A percentile compares a stretch with the other conserved stretches of the same genome.
These are phyloP conservation scores for Cerceris ruficornis DNA, from an alignment of 2,888 invertebrate genomes.

Conservation along the genomic window DNA sequence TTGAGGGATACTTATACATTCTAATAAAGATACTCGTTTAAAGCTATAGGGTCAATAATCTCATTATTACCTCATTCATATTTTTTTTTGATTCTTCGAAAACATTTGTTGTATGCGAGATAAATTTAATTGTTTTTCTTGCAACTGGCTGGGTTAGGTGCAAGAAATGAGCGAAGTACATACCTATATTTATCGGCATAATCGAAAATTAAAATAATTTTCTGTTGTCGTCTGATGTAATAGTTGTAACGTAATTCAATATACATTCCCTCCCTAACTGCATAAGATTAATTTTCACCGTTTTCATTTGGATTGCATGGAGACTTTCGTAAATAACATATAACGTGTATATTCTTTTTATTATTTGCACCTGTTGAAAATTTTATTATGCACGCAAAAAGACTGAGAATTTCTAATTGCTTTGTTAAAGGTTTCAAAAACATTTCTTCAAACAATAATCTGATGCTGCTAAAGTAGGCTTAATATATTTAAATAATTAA, in stretches of 20 bases:
- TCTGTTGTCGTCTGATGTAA: neutral
- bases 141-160: no score
- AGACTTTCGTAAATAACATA: conserved; percentile 41
- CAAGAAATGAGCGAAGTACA: no score
- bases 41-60: no score
- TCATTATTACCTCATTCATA: no score
- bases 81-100: no score
- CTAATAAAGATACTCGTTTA: no score
- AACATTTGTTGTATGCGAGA: no score
- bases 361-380: no score
- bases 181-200: no score
- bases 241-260: neutral
- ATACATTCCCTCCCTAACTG: conserved; percentile 56
- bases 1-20: no score
- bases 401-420: neutral
- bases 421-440: neutral
- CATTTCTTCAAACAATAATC: neutral
- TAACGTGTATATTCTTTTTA: neutral
- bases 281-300: conserved; percentile 73
- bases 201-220: neutral
- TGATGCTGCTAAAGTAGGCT: neutral
- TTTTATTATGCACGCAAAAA: no score
- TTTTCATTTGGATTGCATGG: conserved; percentile 71
- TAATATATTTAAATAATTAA: neutral
- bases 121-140: no score